Base-by-base conservation (phyloP, 1,140 invertebrate genomes). In the Subanguina moxae region DNA sequence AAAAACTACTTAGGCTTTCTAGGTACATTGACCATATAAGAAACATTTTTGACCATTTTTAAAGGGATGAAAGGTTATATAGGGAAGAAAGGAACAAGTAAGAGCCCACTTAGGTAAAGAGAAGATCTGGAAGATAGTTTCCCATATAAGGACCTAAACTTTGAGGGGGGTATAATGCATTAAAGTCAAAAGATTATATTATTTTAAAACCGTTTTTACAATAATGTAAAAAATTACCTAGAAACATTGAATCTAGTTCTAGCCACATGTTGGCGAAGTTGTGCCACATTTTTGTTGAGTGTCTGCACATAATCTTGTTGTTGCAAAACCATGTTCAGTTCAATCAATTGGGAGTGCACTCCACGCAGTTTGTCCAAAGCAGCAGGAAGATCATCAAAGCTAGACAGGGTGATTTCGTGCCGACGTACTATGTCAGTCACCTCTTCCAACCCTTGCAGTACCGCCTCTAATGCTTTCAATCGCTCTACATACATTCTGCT, bases 381-480 rank as follows among this genome's bases (percentile, higher is more conserved):
- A 25, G 89, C 88, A 0, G 91, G 90, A 82, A 94, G 84, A 77
- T 91, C 90, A 65, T 90, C 88, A 78, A 90, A 91, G 17, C 90
- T 88, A 19, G 89, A 88, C 45, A 97, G 84, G 82, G 93, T 92
- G 68, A 91, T 88, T 84, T 97, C 94, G 75, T 94, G 90, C 74
- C 94, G 91, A 15, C 90, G 90, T 57, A 97, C 90, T 21, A 90
- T 88, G 77, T 90, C 89, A 42, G 89, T 88, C 64, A 93, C 90
- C 74, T 94, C 92, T 71, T 95, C 92, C 64, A 97, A 85, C 21
- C 90, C 90, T 64, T 88, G 89, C 21, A 97, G 85, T 1, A 94
- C 88, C 32, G 90, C 89, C 82, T 97, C 93, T 0, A 95, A 88
- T 74, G 90, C 90, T 84, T 96, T 97, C 68, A 97, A 84, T 70